phyloP scores from a whole-genome alignment of 2,113 vertebrate species.

The Capricornis sumatraensis region DNA sequence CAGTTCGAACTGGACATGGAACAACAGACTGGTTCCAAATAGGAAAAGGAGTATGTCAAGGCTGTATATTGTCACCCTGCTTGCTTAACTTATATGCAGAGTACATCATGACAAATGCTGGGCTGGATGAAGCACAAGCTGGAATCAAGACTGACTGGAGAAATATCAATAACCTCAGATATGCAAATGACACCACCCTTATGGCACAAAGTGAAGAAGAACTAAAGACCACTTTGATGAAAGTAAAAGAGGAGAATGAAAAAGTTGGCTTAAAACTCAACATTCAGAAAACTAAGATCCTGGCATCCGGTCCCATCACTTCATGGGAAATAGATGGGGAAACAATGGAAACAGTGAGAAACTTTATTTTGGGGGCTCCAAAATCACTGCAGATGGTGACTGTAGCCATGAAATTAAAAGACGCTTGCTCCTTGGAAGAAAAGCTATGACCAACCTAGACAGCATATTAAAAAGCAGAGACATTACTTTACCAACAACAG shows the following conservation, averaged over 20 bases:
- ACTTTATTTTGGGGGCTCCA: background rate
- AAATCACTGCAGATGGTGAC: background rate
- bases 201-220: background rate
- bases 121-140: background rate
- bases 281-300: background rate
- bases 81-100: background rate
- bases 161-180: background rate
- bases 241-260: background rate
- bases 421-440: background rate
- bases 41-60: background rate
- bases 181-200: background rate
- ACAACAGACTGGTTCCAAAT: background rate
- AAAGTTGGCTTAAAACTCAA: background rate
- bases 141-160: background rate
- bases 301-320: background rate
- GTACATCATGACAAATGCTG: background rate
- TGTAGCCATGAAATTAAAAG: background rate
- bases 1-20: background rate
- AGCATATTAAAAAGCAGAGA: background rate
- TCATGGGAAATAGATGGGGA: background rate
- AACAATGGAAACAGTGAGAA: background rate
- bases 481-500: background rate
- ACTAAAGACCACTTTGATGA: background rate
- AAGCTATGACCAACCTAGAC: background rate
- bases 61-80: background rate